phyloP scores from a whole-genome alignment of 2,888 invertebrate genomes.

The Caenorhabditis imperialis region DNA sequence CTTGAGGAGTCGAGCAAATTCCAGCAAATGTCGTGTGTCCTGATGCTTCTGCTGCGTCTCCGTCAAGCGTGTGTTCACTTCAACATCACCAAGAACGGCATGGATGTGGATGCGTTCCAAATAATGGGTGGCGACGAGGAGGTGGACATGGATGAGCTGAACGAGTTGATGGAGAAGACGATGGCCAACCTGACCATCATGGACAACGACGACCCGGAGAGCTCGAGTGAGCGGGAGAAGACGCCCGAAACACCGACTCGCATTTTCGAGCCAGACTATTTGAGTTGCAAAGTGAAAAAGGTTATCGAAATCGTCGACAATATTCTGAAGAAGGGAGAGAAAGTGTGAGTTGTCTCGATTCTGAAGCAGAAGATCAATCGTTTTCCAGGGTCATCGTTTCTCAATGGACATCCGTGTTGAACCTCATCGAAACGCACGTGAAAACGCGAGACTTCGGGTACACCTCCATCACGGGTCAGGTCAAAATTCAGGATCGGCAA shows the following conservation, averaged over 20 bases:
- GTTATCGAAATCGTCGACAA: constrained; percentile 50
- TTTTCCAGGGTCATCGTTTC: constrained; percentile 85
- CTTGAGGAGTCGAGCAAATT: constrained; percentile 46
- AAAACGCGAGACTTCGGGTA: constrained; percentile 75
- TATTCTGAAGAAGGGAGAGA: constrained; percentile 52
- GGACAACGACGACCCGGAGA: constrained; percentile 39
- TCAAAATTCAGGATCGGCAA: constrained; percentile 80
- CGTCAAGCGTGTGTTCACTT: constrained; percentile 93
- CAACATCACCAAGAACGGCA: constrained; percentile 83
- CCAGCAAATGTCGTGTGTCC: constrained; percentile 72
- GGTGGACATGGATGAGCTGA: constrained; percentile 34
- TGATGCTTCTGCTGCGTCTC: constrained; percentile 88
- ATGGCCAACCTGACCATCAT: constrained; percentile 63
- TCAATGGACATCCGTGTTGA: constrained; percentile 90
- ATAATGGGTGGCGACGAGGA: constrained; percentile 60
- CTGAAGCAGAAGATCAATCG: too few species aligned
- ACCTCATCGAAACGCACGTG: constrained; percentile 85
- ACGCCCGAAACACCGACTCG: constrained; percentile 26
- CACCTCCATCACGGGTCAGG: constrained; percentile 85
- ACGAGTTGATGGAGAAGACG: constrained; percentile 58
- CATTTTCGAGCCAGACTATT: constrained; percentile 59
- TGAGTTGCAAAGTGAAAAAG: constrained; percentile 51
- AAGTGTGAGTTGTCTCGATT: constrained; percentile 56
- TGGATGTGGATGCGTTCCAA: constrained; percentile 73
- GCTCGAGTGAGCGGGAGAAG: background rate